phyloP scores from a whole-genome alignment of 2,113 vertebrate genomes.

The Heterocephalus glaber region DNA sequence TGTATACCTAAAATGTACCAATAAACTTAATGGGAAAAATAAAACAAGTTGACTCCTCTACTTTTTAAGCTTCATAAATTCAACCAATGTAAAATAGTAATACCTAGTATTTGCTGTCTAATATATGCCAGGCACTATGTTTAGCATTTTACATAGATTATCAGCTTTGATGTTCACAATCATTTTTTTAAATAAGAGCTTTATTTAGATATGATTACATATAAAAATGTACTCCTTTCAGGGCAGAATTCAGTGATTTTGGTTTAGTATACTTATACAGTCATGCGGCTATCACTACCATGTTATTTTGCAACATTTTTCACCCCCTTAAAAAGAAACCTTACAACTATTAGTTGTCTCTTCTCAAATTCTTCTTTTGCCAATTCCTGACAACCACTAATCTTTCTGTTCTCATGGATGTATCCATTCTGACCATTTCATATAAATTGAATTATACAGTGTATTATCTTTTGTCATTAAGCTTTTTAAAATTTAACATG shows the following conservation, averaged over 20 bases:
- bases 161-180: not conserved
- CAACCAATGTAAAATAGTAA: not conserved
- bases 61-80: not conserved
- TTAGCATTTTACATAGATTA: not conserved
- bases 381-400: not conserved
- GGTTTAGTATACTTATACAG: not conserved
- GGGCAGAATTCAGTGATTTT: not conserved
- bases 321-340: not conserved
- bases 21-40: too few relatives aligned
- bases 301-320: not conserved
- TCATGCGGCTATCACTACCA: not conserved
- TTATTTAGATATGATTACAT: not conserved
- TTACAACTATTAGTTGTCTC: not conserved
- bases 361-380: not conserved
- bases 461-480: not conserved
- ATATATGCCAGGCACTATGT: not conserved
- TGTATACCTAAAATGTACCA: too few relatives aligned
- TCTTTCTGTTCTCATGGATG: not conserved
- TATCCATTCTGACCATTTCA: not conserved
- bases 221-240: not conserved
- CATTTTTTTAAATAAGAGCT: not conserved
- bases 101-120: not conserved
- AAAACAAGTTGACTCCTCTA: not conserved
- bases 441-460: not conserved
- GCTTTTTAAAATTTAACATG: not conserved